Percentiles rank a stretch among this genome's conserved stretches.
Evolutionary conservation across 1,140 invertebrate species (phyloP).

Genomic region (Chymomyza costata): DNA sequence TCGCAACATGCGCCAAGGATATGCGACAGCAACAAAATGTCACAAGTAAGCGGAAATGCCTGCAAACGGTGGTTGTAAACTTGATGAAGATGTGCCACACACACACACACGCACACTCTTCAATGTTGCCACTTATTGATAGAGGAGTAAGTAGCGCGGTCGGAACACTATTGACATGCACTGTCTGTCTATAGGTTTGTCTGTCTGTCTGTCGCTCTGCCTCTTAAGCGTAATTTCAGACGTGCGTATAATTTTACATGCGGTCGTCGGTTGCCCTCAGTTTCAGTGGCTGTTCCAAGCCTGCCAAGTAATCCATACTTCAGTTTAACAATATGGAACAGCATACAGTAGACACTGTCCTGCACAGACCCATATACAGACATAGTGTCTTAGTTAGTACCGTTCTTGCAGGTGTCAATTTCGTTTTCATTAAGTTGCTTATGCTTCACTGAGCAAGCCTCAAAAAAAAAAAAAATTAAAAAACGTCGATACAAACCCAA

Average conservation of each 20-base stretch:
- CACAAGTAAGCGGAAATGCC: constrained; percentile 31
- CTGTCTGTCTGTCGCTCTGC: not conserved
- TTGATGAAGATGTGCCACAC: too few relatives aligned
- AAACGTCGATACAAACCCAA: constrained; percentile 5
- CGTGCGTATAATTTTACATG: constrained; percentile 64
- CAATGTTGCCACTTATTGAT: too few relatives aligned
- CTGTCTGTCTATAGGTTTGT: constrained; percentile 45
- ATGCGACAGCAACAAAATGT: constrained; percentile 29
- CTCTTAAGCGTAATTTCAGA: constrained; percentile 51
- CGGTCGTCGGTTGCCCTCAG: too few relatives aligned
- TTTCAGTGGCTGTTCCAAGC: too few relatives aligned
- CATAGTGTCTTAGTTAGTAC: constrained; percentile 30
- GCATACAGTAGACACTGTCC: too few relatives aligned
- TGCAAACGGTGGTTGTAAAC: not conserved
- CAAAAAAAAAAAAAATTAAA: too few relatives aligned
- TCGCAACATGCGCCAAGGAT: constrained; percentile 6
- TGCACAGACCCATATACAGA: too few relatives aligned
- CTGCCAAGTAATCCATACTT: too few relatives aligned
- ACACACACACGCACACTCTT: too few relatives aligned
- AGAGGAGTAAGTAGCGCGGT: constrained; percentile 6
- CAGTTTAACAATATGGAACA: too few relatives aligned
- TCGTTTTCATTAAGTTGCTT: constrained; percentile 70
- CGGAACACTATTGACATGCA: constrained; percentile 55
- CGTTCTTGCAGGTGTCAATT: constrained; percentile 68
- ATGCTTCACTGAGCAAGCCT: constrained; percentile 44